Conservation (phyloP, 2,113 vertebrate species). For the Oryzias celebensis region DNA sequence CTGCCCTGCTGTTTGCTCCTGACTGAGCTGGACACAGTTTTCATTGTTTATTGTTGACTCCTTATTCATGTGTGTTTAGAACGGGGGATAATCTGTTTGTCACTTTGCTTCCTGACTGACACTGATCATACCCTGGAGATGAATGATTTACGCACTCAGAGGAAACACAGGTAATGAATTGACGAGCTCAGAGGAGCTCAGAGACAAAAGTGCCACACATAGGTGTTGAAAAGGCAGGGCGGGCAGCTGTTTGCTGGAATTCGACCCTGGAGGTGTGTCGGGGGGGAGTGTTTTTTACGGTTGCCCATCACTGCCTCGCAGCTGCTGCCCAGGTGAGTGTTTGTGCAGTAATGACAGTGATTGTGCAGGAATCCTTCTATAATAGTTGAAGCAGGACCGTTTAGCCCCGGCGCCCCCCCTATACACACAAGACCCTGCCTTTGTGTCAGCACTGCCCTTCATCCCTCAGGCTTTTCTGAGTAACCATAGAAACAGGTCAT, state of each 20-base stretch:
- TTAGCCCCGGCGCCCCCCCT: slow-evolving; percentile 41
- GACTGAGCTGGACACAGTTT: slow-evolving; percentile 17
- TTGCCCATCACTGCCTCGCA: slow-evolving; percentile 45
- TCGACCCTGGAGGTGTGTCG: slow-evolving; percentile 55
- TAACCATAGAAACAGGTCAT: slow-evolving; percentile 72
- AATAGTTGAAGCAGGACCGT: slow-evolving; percentile 57
- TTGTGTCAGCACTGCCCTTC: slow-evolving; percentile 63
- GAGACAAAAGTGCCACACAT: slow-evolving; percentile 37
- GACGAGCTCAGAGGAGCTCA: slow-evolving; percentile 7
- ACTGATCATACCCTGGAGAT: slow-evolving; percentile 32
- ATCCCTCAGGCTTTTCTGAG: slow-evolving; percentile 51
- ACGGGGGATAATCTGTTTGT: not conserved
- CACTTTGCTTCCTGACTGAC: slow-evolving; percentile 13
- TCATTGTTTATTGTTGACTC: slow-evolving; percentile 17
- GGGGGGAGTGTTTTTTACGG: slow-evolving; percentile 64
- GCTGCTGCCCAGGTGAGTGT: slow-evolving; percentile 75
- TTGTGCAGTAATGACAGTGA: slow-evolving; percentile 68
- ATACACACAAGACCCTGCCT: slow-evolving; percentile 48
- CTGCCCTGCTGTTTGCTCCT: not conserved
- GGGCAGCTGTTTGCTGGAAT: slow-evolving; percentile 75
- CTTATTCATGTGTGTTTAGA: slow-evolving; percentile 32
- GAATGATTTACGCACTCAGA: slow-evolving; percentile 21
- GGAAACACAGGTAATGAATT: slow-evolving; percentile 29
- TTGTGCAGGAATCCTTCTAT: slow-evolving; percentile 65
- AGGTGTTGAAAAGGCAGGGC: slow-evolving; percentile 24